Evolutionary conservation across 2,888 invertebrate species (phyloP), one percentile per base, ranked within the genome.

Genomic region (Tromatobia lineatoria): DNA sequence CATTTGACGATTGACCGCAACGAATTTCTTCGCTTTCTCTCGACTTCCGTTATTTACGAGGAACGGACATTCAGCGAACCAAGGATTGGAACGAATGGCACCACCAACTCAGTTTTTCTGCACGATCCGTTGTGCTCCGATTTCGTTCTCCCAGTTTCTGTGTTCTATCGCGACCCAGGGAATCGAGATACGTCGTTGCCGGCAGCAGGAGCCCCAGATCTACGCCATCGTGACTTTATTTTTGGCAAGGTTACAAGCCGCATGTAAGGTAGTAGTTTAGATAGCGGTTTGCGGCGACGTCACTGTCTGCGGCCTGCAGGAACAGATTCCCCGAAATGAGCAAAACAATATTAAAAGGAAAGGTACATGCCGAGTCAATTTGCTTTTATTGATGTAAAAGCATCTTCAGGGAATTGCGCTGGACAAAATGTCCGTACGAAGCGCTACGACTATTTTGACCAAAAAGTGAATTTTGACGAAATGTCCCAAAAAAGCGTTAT

Each of bases 181-280:
- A 69, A 85, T 61, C 50, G 75, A 71, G 70, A 71, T 78, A 29
- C 50, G 29, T 57, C 69, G 69, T 50, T 75, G 50, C 42, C n/a
- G 69, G 29, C 25, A 42, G 29, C 69, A 64, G 81, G 47, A 69
- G 77, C 77, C 70, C 74, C 74, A 64, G 45, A 77, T 42, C 66
- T 64, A 25, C 52, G 67, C 67, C 20, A 69, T 73, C 70, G 79
- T 66, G 80, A 84, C 70, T 86, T 87, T 80, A 86, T 86, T 86
- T 84, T 85, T 87, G 87, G 87, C 87, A 87, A 82, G 80, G 77
- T 75, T 74, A 86, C 87, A 86, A 86, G 57, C 85, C 83, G 77
- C 83, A 85, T 76, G 83, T 71, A 80, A 85, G 74, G 38, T 8
- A 76, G 61, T 80, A 78, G 80, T 74, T 75, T 78, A 50, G 69